Base-by-base conservation (phyloP, 2,888 invertebrate species). In the Bombylius discolor region DNA sequence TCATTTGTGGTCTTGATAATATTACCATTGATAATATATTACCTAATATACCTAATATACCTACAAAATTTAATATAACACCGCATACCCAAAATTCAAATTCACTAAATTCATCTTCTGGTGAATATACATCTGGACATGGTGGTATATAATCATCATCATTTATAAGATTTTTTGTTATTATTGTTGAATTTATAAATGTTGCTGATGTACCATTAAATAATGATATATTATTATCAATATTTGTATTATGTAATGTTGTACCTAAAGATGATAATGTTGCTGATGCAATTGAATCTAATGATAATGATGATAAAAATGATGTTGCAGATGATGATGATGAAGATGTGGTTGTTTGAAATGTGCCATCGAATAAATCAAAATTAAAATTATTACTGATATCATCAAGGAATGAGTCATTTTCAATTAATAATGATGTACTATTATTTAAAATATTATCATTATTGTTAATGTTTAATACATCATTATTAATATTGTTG, bases 1-100 rank as follows among this genome's bases (percentile, higher is more conserved):
- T 84, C 96, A 97, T 96, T 74, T 95, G 89, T 33, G 94, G 93
- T 55, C 93, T 82, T 57, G 91, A 89, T 53, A 95, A 78, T 64
- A 95, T 93, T 59, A 94, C 84, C 79, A 92, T 89, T 47, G 94
- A 86, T 56, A 96, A 85, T 57, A 89, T 81, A 75, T 95, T 96
- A 61, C 95, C 96, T 49, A 92, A 79, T 60, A 95, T 82, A 7
- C 95, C 96, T 66, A 87, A 84, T 34, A 87, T 73, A 57, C 89
- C 89, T 65, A 94, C 82, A 51, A 82, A 73, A 72, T 90, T 91
- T 56, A 92, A 78, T 62, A 91, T 76, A 62, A 93, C 78, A 58
- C 91, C 92, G 73, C 87, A 87, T 61, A 87, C 81, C 72, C 90
- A 79, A 76, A 92, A 91, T 66, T 87, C 84, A 69, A 85, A 82